phyloP scores from a whole-genome alignment of 2,113 vertebrate genomes.

The Stegostoma tigrinum region DNA sequence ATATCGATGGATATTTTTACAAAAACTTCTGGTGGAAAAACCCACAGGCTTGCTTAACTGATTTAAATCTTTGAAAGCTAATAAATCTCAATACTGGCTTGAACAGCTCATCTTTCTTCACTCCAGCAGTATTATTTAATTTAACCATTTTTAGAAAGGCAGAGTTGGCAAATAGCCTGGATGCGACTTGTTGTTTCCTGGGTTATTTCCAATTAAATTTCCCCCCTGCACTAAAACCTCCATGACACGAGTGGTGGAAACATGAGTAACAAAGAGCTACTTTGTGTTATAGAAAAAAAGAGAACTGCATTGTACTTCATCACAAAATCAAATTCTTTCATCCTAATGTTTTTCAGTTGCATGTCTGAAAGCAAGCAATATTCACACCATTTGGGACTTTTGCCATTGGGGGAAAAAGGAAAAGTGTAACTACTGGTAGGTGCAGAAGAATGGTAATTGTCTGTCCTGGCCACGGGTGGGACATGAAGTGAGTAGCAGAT shows the following conservation, averaged over 20 bases:
- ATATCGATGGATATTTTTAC: neutral
- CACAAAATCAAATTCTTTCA: neutral
- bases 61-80: neutral
- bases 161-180: neutral
- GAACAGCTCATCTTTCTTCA: neutral
- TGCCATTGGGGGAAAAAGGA: neutral
- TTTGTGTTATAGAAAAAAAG: slow-evolving; percentile 14
- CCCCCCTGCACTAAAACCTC: neutral
- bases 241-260: neutral
- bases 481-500: neutral
- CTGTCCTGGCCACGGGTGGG: neutral
- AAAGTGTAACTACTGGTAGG: neutral
- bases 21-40: neutral
- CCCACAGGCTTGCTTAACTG: neutral
- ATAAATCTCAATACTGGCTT: neutral
- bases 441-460: neutral
- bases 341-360: slow-evolving; percentile 11
- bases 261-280: neutral
- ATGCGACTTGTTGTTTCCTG: neutral
- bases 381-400: neutral
- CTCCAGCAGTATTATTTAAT: neutral
- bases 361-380: neutral
- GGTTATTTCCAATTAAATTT: neutral
- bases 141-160: neutral
- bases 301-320: neutral